Evolutionary conservation across 2,113 vertebrate species (phyloP), one percentile per base, ranked within the genome.

Genomic region (Plestiodon gilberti): DNA sequence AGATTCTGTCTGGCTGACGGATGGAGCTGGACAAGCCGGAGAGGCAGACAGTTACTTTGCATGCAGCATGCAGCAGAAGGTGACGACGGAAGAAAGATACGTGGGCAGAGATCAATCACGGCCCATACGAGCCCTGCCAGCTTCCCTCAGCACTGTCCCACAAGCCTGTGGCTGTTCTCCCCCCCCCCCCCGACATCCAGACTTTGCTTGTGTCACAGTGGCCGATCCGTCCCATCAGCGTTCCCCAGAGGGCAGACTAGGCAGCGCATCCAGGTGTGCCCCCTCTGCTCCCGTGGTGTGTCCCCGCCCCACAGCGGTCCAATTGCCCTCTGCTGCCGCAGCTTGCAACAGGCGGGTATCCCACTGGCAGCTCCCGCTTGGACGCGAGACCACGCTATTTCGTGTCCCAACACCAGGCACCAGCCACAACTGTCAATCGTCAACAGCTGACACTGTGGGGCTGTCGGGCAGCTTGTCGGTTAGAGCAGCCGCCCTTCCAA

Each of bases 1-100:
- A 87, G 78, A 87, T 87, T 87, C 85, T 65, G 85, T 75, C 78
- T 55, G 61, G 40, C 70, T 81, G 85, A 75, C 43, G 25, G n/a
- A 87, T 87, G 69, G 59, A 75, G 69, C 85, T 23, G 85, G 78
- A 81, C 78, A 23, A 75, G 78, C 40, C 20, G 65, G 43, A 17
- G 70, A 75, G 57, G 78, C 85, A 81, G 85, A 81, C 69, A 6
- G 78, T 55, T 87, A 38, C 78, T 87, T 87, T 87, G 71, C 70
- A 75, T 81, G 85, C 78, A 75, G 59, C n/a, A 10, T 23, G 57
- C 74, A 40, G 3, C 43, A 75, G 78, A 65, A 55, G 78, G 61
- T 65, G 85, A 81, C 11, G 59, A 65, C 67, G 55, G 43, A 65
- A 74, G 85, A 81, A 62, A 64, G 55, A 81, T n/a, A 35, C 43